Conservation (phyloP, 2,888 invertebrate genomes). For the Rhimphoctona megacephalus region DNA sequence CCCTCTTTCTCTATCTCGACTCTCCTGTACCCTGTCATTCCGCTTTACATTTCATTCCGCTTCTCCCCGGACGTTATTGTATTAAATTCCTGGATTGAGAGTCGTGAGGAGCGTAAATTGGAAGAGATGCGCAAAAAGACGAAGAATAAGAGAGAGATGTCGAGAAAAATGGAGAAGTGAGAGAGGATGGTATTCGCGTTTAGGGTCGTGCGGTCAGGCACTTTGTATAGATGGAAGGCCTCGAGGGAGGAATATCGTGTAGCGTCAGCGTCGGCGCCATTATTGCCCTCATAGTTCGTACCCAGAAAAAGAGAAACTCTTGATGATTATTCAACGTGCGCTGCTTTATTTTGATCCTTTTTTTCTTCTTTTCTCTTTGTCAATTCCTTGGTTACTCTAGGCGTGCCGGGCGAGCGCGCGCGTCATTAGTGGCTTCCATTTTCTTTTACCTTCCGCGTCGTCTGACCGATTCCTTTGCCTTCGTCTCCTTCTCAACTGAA, state of each 20-base stretch:
- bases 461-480: slow-evolving; percentile 26
- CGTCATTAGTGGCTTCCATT: slow-evolving; percentile 60
- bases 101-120: slow-evolving; percentile 70
- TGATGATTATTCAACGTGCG: slow-evolving; percentile 69
- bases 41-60: slow-evolving; percentile 62
- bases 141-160: slow-evolving; percentile 13
- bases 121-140: slow-evolving; percentile 58
- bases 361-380: slow-evolving; percentile 36
- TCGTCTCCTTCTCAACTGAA: slow-evolving; percentile 2
- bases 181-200: slow-evolving; percentile 60
- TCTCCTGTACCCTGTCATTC: slow-evolving; percentile 57
- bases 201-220: slow-evolving; percentile 69
- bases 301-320: slow-evolving; percentile 19
- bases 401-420: slow-evolving; percentile 16
- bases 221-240: slow-evolving; percentile 53
- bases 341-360: slow-evolving; percentile 30
- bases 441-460: slow-evolving; percentile 18
- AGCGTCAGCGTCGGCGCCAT: slow-evolving; percentile 63
- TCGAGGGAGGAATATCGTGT: slow-evolving; percentile 59
- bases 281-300: slow-evolving; percentile 56
- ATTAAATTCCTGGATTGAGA: slow-evolving; percentile 69
- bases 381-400: slow-evolving; percentile 28
- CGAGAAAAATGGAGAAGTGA: neutral
- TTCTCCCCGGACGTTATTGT: slow-evolving; percentile 60
- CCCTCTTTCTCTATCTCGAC: slow-evolving; percentile 16